Conservation (phyloP, 2,888 invertebrate species). For the Sialis lutaria region DNA sequence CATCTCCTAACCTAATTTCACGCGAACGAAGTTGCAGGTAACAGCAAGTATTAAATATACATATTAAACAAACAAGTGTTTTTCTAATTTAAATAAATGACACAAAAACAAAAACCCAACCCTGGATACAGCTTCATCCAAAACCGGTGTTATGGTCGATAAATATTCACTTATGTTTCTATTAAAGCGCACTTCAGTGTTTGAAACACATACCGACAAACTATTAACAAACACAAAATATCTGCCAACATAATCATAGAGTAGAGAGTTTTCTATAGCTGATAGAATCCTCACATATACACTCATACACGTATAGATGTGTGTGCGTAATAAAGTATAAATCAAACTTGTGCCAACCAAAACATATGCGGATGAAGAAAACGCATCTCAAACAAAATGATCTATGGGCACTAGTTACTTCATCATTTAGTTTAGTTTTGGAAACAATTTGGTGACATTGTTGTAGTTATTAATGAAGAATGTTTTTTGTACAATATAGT, state of each 20-base stretch:
- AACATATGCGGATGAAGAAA: not conserved
- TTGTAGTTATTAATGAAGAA: no score
- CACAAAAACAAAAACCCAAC: not conserved
- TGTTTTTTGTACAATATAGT: no score
- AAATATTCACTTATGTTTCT: conserved; percentile 30
- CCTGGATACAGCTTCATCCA: not conserved
- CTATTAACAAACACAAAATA: conserved; percentile 21
- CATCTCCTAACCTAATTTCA: no score
- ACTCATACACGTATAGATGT: not conserved
- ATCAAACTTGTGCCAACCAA: not conserved
- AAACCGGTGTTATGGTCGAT: conserved; percentile 28
- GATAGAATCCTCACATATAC: no score
- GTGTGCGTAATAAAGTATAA: not conserved
- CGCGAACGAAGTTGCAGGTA: no score
- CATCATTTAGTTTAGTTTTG: no score
- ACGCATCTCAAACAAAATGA: no score
- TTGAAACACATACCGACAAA: conserved; percentile 14
- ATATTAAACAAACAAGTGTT: no score
- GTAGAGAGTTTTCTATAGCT: not conserved
- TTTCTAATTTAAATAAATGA: no score
- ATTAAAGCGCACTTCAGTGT: conserved; percentile 19
- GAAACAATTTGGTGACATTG: no score
- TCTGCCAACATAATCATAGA: conserved; percentile 19
- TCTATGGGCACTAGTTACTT: no score
- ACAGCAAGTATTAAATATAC: no score